Evolutionary conservation across 23 tunicate genomes (phyloP).

Genomic region (Trididemnum nubilum): DNA sequence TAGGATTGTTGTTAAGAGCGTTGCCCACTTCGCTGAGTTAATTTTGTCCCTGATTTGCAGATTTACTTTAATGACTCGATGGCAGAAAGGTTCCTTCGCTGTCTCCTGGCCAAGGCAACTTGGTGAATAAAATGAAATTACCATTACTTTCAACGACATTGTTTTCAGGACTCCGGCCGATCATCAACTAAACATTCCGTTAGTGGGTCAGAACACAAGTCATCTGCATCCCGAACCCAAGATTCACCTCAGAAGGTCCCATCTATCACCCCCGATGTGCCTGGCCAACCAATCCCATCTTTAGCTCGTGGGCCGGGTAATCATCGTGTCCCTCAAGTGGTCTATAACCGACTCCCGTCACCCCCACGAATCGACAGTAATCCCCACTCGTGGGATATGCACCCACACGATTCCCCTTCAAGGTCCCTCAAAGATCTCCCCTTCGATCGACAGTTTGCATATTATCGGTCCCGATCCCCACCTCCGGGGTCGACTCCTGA

Average conservation of each 20-base stretch:
- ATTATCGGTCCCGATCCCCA: constrained; percentile 36
- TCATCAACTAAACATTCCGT: constrained; percentile 1
- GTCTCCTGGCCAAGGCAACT: too few species aligned
- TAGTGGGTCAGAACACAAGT: background rate
- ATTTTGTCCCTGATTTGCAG: too few species aligned
- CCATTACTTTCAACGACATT: background rate
- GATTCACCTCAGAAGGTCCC: constrained; percentile 58
- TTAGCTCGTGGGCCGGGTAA: constrained; percentile 51
- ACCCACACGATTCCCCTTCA: constrained; percentile 12
- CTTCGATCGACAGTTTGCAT: constrained; percentile 18
- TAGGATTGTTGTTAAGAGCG: too few species aligned
- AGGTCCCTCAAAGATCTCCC: constrained; percentile 38
- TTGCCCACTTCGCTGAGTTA: too few species aligned
- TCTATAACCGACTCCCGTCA: constrained; percentile 49
- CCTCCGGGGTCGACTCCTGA: too few species aligned
- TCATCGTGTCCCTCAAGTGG: constrained; percentile 45
- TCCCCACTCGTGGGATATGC: constrained; percentile 30
- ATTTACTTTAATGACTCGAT: too few species aligned
- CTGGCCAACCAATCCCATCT: constrained; percentile 66
- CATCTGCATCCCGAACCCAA: background rate
- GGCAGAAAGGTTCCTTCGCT: background rate
- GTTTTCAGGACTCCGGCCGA: background rate
- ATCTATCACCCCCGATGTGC: constrained; percentile 53
- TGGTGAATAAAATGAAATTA: too few species aligned
- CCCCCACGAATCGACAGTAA: constrained; percentile 21